Conservation (phyloP, 2,113 vertebrate species). For the Ramphastos sulfuratus region DNA sequence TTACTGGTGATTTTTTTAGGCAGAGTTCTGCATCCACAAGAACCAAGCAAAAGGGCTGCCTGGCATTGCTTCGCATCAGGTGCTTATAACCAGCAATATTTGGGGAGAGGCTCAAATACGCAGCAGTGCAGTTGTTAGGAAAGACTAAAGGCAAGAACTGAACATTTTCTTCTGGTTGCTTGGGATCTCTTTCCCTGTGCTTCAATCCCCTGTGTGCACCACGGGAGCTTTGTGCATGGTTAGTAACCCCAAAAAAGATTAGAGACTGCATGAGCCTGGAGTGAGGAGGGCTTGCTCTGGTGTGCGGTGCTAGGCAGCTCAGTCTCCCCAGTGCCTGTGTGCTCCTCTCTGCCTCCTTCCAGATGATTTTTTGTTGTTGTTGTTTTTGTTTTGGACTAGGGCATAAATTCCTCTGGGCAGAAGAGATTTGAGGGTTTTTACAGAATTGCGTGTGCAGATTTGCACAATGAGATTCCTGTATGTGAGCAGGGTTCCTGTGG, state of each 20-base stretch:
- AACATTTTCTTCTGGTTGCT: conserved; percentile 8
- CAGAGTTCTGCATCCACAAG: not conserved
- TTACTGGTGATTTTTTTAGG: conserved; percentile 31
- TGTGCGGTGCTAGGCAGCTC: not conserved
- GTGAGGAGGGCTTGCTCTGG: not conserved
- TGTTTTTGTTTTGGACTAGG: not conserved
- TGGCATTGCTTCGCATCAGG: not conserved
- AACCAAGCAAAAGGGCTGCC: not conserved
- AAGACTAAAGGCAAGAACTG: not conserved
- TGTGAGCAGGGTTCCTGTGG: not conserved
- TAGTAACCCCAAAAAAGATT: not conserved
- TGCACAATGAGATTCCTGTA: not conserved
- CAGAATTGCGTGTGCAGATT: not conserved
- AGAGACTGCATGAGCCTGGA: rapidly evolving
- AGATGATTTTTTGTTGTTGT: not conserved
- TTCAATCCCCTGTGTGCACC: not conserved
- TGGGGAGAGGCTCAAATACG: not conserved
- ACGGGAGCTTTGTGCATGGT: not conserved
- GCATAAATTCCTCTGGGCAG: not conserved
- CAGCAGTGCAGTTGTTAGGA: not conserved
- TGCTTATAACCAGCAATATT: not conserved
- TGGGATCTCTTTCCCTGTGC: not conserved
- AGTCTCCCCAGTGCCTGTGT: too few relatives aligned
- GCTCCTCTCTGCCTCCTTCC: not conserved
- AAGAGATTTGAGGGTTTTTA: not conserved